Base-by-base conservation (phyloP, 2,888 invertebrate species). In the Scaptomyza parva region DNA sequence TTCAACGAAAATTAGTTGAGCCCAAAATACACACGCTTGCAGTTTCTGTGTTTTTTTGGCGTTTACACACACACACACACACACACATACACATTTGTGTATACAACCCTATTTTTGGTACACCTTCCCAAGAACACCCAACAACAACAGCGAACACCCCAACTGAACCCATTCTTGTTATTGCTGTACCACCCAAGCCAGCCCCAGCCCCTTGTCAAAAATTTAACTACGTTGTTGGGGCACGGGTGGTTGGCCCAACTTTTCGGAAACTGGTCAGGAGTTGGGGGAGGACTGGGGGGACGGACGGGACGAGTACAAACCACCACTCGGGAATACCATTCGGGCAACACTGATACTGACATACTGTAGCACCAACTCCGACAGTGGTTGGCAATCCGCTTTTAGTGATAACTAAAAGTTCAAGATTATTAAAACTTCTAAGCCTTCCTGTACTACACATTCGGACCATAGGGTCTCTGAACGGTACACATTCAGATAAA, bases 31-130 rank as follows among this genome's bases (percentile, higher is more conserved):
- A 55, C 58, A 61, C 58, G 85, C 83, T 70, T 86, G 83, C 86
- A 80, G 61, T 80, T 82, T n/a, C n/a, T n/a, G n/a, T n/a, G n/a
- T n/a, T n/a, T n/a, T 69, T 82, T 71, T 85, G 65, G 43, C 55
- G 62, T 57, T 50, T 47, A 51, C 51, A 58, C 66, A 71, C 70
- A 26, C 17, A 37, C 60, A 39, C 1, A 43, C 17, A n/a, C 53
- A 28, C 24, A 24, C 40, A 11, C 28, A 24, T 18, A 26, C 26
- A 17, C 41, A 30, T 24, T 44, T 18, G 6, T 43, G 24, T 12
- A 7, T 14, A 26, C 40, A 11, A 12, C 14, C 40, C 40, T 48
- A 22, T n/a, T 40, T 28, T 7, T 39, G 33, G 14, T 18, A 30
- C 45, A 18, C n/a, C 18, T 40, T 12, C 12, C 48, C n/a, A n/a